phyloP scores from a whole-genome alignment of 2,113 vertebrate species.

The Caloenas nicobarica region DNA sequence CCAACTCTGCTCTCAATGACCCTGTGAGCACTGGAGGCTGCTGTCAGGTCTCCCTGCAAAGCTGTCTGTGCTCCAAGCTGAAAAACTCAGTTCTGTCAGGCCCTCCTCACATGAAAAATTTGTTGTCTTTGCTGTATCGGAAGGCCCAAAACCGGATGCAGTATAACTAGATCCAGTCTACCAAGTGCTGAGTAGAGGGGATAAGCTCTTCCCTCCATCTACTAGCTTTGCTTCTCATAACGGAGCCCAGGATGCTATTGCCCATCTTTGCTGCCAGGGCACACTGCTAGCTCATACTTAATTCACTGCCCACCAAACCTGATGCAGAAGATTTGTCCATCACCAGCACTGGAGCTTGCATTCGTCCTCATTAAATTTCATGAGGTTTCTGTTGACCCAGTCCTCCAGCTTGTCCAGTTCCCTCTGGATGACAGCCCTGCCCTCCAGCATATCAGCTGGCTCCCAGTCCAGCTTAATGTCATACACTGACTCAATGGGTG shows the following conservation, averaged over 20 bases:
- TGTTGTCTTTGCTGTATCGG: not conserved
- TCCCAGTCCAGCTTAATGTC: not conserved
- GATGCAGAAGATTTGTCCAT: not conserved
- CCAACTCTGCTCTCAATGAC: not conserved
- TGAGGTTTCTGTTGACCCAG: not conserved
- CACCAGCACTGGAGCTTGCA: not conserved
- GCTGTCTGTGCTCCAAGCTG: not conserved
- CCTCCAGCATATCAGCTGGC: not conserved
- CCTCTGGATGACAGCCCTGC: not conserved
- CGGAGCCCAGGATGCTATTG: not conserved
- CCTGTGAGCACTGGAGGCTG: not conserved
- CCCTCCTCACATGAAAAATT: not conserved
- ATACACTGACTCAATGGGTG: not conserved
- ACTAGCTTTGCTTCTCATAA: not conserved
- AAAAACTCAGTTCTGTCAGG: fast-evolving
- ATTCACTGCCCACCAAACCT: not conserved
- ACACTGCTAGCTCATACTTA: not conserved
- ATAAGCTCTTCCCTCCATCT: not conserved
- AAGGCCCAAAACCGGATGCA: not conserved
- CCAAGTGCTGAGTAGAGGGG: not conserved
- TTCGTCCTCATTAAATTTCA: not conserved
- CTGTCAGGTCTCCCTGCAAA: not conserved
- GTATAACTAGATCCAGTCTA: not conserved
- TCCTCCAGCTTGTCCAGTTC: not conserved
- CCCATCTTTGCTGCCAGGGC: not conserved